phyloP scores from a whole-genome alignment of 92 coral and sea anemone species.

The Paramuricea clavata region DNA sequence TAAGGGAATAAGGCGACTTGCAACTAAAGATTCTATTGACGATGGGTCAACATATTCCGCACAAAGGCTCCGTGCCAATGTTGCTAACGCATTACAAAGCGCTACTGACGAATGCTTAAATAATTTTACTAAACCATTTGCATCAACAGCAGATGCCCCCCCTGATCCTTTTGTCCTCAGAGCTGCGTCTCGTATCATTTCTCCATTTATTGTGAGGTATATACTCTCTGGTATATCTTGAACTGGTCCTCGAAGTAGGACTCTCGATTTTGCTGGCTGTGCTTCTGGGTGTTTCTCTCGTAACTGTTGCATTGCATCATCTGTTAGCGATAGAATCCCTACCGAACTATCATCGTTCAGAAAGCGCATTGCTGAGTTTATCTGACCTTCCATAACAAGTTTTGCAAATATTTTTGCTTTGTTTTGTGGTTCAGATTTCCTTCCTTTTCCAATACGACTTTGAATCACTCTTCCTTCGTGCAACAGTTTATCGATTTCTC shows the following conservation, averaged over 20 bases:
- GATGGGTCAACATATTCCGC: too few species aligned
- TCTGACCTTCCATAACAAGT: constrained; percentile 72
- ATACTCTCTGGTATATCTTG: constrained; percentile 45
- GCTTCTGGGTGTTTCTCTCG: constrained; percentile 67
- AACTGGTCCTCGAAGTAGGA: constrained; percentile 50
- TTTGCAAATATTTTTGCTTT: constrained; percentile 72
- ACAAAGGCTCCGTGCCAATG: constrained; percentile 3
- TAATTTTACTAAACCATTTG: constrained; percentile 52
- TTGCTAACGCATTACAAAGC: constrained; percentile 23
- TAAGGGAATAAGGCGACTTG: constrained; percentile 39
- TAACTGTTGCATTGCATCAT: constrained; percentile 71
- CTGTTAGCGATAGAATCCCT: constrained; percentile 59
- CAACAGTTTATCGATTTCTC: too few species aligned
- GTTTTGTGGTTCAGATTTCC: constrained; percentile 60
- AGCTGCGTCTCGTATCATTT: constrained; percentile 58
- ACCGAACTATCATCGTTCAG: constrained; percentile 58
- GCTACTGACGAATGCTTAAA: too few species aligned
- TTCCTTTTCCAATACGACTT: constrained; percentile 39
- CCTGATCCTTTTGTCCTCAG: constrained; percentile 64
- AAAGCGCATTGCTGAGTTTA: constrained; percentile 62
- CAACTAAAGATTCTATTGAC: too few species aligned
- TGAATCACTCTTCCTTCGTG: too few species aligned
- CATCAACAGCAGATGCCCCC: constrained; percentile 66
- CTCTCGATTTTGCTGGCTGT: constrained; percentile 40
- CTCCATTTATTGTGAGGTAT: constrained; percentile 53